phyloP scores from a whole-genome alignment of 2,888 invertebrate species.

The Eulithis testata region DNA sequence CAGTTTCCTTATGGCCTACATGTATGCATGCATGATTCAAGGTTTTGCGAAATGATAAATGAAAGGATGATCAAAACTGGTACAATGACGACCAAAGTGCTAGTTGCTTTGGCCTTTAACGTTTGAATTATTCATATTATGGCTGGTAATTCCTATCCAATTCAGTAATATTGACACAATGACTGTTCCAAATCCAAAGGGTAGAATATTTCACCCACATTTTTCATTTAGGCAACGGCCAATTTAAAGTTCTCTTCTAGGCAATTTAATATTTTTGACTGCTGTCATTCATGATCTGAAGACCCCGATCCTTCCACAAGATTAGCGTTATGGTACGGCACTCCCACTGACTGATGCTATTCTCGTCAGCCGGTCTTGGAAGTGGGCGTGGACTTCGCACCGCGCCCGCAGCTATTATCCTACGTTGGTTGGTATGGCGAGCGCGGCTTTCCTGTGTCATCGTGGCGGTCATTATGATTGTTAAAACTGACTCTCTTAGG shows the following conservation, averaged over 20 bases:
- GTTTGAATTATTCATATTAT: too few species aligned
- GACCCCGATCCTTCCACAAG: neutral
- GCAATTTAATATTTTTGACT: too few species aligned
- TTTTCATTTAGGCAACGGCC: too few species aligned
- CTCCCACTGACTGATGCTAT: conserved; percentile 16
- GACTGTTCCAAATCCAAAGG: too few species aligned
- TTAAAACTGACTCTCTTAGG: neutral
- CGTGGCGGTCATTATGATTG: conserved; percentile 4
- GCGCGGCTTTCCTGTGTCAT: conserved; percentile 18
- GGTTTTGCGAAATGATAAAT: conserved; percentile 5
- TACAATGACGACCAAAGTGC: too few species aligned
- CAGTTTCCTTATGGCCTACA: conserved; percentile 1
- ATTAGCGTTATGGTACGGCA: conserved; percentile 1
- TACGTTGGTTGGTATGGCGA: conserved; percentile 9
- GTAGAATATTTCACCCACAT: too few species aligned
- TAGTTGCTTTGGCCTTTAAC: too few species aligned
- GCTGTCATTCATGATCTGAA: too few species aligned
- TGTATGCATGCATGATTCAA: neutral
- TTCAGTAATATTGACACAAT: too few species aligned
- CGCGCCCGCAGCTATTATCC: conserved; percentile 19
- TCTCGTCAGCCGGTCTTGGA: conserved; percentile 18
- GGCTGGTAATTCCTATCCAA: too few species aligned
- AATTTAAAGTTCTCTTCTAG: too few species aligned
- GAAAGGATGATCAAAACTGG: neutral
- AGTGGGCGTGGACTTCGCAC: conserved; percentile 22